phyloP scores from a whole-genome alignment of 2,113 vertebrate species.

The Heterotilapia buettikoferi region DNA sequence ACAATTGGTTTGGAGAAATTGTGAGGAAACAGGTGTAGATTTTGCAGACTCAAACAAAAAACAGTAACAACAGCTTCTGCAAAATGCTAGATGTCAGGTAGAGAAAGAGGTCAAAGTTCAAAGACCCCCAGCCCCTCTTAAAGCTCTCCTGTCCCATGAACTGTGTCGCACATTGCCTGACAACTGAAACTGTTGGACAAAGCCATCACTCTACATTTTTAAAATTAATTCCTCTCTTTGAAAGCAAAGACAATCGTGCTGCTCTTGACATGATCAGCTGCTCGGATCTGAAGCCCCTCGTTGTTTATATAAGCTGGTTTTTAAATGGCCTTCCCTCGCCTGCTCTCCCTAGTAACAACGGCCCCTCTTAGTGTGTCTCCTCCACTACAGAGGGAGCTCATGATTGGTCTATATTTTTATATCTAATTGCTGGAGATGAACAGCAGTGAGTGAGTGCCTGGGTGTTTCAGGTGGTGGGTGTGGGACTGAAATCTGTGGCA shows the following conservation, averaged over 20 bases:
- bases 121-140: not conserved
- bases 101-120: not conserved
- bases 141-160: not conserved
- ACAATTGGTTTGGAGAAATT: not conserved
- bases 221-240: not conserved
- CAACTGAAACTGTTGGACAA: not conserved
- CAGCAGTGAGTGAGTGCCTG: slow-evolving; percentile 50
- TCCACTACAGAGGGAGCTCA: slow-evolving; percentile 11
- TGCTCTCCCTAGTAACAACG: slow-evolving; percentile 69
- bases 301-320: slow-evolving; percentile 34
- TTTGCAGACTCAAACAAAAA: not conserved
- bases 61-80: not conserved
- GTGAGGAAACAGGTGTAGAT: not conserved
- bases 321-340: slow-evolving; percentile 9
- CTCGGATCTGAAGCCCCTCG: slow-evolving; percentile 23
- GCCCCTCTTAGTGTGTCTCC: slow-evolving; percentile 47
- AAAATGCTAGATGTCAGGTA: not conserved
- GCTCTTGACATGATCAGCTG: slow-evolving; percentile 28
- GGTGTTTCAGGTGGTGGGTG: slow-evolving; percentile 60
- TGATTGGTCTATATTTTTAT: slow-evolving; percentile 76
- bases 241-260: not conserved
- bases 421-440: slow-evolving; percentile 71
- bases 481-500: slow-evolving; percentile 53
- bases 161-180: not conserved
- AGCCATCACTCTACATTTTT: not conserved